Evolutionary conservation across 2,797 vertebrate species (phyloP), one percentile per base, ranked within the genome.

Genomic region (Neostethus bicornis): DNA sequence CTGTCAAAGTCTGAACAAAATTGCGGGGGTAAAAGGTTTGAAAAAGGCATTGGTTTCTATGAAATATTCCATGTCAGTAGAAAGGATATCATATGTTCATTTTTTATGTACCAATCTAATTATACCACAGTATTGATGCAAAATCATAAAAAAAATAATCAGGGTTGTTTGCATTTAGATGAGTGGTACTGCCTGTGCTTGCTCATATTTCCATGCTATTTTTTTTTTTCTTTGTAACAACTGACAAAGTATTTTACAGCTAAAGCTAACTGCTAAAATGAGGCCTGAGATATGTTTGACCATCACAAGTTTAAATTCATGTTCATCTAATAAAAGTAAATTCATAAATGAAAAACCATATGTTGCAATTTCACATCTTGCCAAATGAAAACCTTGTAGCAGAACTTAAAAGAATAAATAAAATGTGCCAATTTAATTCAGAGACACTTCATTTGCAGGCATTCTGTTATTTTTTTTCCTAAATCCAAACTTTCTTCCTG

Each of bases 401-500:
- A 20, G 51, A 59, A 12, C 45, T 7, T 16, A 23, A 37, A 61
- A 66, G 13, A 29, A 56, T 2, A 35, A 45, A 51, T 34, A 19
- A 53, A 57, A 57, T 25, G 41, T 60, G 73, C 61, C 55, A 66
- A 37, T 23, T 56, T 9, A 51, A 32, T 51, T 61, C 19, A 21
- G 31, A 66, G 50, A 57, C 5, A 24, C 32, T 25, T 41, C 38
- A 5, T 32, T 24, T 55, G 45, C 14, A 44, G 3, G 39, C 5
- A 23, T 23, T 37, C 35, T n/a, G 26, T 26, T 21, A 1, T 45
- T n/a, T n/a, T n/a, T n/a, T n/a, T n/a, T 47, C 34, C 29, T 3
- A 10, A n/a, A 21, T 32, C 14, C 32, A 20, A 31, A 23, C 34
- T 20, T 11, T 4, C 6, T 50, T 39, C 37, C 19, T 32, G 49